Base-by-base conservation (phyloP, 2,797 vertebrate species). In the Menidia menidia region DNA sequence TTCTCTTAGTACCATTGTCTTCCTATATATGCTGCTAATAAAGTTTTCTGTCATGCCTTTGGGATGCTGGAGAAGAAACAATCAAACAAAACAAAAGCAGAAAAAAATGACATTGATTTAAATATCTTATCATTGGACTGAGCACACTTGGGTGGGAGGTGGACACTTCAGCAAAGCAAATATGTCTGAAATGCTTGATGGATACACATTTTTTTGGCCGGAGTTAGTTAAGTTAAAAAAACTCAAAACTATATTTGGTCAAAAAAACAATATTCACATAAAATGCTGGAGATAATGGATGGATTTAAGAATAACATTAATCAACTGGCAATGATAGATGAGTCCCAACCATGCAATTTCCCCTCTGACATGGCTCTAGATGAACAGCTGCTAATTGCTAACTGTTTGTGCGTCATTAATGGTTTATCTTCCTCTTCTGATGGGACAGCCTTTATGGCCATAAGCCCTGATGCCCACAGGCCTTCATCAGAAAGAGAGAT, bases 241-340 rank as follows among this genome's bases (percentile, higher is more conserved):
- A 39, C 35, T 39, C 35, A 39, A 39, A 7, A 39, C 35, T 39
- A 39, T 10, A 7, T 39, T 39, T 7, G 45, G 67, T 59, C 57
- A 83, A 71, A 81, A 31, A 77, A 79, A 74, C 63, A 47, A 63
- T 53, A 51, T 69, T 64, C 14, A 57, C 51, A 45, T 59, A 30
- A 73, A 66, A 50, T 35, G 3, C 57, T 18, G 32, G 12, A 16
- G 54, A 73, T 74, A 76, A 84, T 85, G 33, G 80, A 75, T 73
- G 43, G 51, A 85, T 80, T 63, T 71, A 75, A 82, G 45, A 67
- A 66, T 42, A 15, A 43, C 60, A 14, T 73, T 68, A 64, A 75
- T 79, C 30, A 53, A 18, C 59, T 43, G 8, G 8, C 19, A 48
- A 16, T 88, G 83, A 91, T 72, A 66, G 70, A 86, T 78, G 68